Evolutionary conservation across 2,888 invertebrate genomes (phyloP), one percentile per base, ranked within the genome.

Genomic region (Emmelina monodactyla): DNA sequence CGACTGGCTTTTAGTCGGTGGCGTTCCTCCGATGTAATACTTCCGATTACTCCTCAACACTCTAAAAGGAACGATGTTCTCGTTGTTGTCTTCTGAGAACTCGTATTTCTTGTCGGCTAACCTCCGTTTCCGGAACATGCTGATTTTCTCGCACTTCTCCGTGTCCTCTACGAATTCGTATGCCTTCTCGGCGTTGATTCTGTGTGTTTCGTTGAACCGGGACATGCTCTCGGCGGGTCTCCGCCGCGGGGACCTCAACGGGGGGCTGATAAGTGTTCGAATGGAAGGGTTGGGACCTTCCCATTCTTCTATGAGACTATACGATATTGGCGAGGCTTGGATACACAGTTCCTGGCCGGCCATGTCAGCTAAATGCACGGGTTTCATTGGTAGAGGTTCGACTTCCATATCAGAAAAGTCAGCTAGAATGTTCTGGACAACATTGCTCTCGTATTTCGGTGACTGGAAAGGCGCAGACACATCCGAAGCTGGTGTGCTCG

Each of bases 21-120:
- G 65, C 1, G 67, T 58, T 2, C 68, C 62, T 1, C 79, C 78
- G 14, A 76, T 80, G 41, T 66, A 81, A 49, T 80, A 80, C 45
- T 79, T 81, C 49, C 78, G 68, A 53, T 80, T 81, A 49, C 80
- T 81, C 43, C 85, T 65, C 44, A 85, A 58, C n/a, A 85, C 84
- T 53, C 85, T 81, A 55, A 85, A 86, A 29, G 85, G 85, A 25
- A 85, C 84, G 33, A 86, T 86, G 51, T 86, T 86, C 50, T 85
- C 85, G 51, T 83, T 85, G 51, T 82, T 82, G 36, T 92, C 92
- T 50, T 92, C 93, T 0, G 90, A 91, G 56, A 94, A 94, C 56
- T 94, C 94, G 58, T 94, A 94, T 60, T 93, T 94, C 61, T 94
- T 94, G 53, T 94, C 94, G 0, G 94, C 94, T 34, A 94, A 68